Conservation (phyloP, 2,113 vertebrate species). For the Riparia riparia region DNA sequence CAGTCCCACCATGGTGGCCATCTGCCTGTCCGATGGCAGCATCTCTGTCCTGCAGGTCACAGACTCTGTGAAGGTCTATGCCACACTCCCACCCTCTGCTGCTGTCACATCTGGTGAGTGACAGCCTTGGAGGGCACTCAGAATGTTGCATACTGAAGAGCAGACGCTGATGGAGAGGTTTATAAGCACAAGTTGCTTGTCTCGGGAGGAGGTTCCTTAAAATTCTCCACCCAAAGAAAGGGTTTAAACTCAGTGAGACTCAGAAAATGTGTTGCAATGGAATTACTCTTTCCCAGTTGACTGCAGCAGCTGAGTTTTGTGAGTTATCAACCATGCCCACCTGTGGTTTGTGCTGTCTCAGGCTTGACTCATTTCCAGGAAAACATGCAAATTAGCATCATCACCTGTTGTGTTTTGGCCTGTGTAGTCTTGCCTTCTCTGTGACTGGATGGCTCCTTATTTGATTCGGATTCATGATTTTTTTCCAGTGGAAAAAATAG, state of each 20-base stretch:
- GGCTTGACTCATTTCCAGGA: neutral
- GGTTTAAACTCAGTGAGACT: neutral
- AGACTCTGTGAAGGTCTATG: conserved; percentile 80
- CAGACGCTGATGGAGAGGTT: accelerated
- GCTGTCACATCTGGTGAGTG: conserved; percentile 91
- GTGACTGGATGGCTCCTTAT: neutral
- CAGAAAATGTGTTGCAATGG: neutral
- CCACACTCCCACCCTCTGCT: conserved; percentile 78
- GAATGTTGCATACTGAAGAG: neutral
- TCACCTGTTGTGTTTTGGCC: neutral
- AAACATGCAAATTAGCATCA: neutral
- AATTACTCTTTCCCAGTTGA: neutral
- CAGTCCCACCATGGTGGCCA: conserved; percentile 79
- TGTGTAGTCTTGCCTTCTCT: neutral
- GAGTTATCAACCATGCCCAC: neutral
- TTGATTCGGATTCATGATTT: neutral
- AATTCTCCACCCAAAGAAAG: neutral
- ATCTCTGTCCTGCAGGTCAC: conserved; percentile 89
- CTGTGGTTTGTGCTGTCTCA: neutral
- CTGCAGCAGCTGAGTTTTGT: neutral
- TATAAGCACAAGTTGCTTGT: neutral
- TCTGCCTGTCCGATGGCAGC: conserved; percentile 89
- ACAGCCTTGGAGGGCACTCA: neutral
- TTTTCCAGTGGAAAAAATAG: accelerated
- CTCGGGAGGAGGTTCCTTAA: neutral